Conservation (phyloP, 2,113 vertebrate genomes). For the Stictonetta naevosa region DNA sequence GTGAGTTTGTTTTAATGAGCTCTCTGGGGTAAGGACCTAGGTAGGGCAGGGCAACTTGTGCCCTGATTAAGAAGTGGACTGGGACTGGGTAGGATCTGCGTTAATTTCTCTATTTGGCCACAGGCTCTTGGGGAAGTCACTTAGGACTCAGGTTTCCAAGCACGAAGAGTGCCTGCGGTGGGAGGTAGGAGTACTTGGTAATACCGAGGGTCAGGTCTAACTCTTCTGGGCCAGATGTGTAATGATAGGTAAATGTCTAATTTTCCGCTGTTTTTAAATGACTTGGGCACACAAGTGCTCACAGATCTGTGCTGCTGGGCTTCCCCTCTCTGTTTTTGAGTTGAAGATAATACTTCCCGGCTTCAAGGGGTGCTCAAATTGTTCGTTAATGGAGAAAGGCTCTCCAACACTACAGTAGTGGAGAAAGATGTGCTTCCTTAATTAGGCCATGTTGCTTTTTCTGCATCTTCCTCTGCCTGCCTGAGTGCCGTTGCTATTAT, state of each 20-base stretch:
- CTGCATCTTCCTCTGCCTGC: background rate
- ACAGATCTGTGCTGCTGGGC: background rate
- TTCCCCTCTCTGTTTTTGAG: background rate
- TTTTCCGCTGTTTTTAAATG: background rate
- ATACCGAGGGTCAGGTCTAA: background rate
- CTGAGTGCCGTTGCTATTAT: background rate
- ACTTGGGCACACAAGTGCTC: background rate
- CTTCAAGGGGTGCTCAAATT: background rate
- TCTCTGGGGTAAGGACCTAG: slow-evolving; percentile 22
- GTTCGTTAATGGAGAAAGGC: background rate
- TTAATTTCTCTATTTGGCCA: slow-evolving; percentile 40
- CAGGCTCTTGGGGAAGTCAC: slow-evolving; percentile 31
- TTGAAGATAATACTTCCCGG: background rate
- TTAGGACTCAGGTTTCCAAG: slow-evolving; percentile 42
- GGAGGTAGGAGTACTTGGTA: background rate
- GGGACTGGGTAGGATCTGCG: background rate
- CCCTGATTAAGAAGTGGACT: slow-evolving; percentile 13
- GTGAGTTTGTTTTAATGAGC: slow-evolving; percentile 44
- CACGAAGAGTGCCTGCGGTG: background rate
- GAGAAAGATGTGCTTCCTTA: background rate
- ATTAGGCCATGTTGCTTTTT: background rate
- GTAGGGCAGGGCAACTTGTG: background rate
- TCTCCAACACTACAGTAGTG: background rate
- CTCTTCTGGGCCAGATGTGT: background rate
- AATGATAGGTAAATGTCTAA: background rate